Percentiles rank a stretch among this genome's conserved stretches.
Evolutionary conservation across 2,797 vertebrate species (phyloP).

Genomic region (Scyliorhinus canicula): DNA sequence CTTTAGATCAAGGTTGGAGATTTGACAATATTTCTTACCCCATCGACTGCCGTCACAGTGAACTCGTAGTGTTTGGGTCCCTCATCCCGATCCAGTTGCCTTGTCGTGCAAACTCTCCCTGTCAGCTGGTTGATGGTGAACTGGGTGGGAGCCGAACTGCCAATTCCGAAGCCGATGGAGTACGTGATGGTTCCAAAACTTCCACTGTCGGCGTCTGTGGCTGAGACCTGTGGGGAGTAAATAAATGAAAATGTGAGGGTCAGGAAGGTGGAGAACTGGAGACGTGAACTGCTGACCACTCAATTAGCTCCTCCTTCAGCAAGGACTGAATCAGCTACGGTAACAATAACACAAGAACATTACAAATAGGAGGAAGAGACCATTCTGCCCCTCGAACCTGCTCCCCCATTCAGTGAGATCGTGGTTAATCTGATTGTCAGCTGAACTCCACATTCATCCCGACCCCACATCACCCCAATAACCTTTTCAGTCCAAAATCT

Average conservation of each 20-base stretch:
- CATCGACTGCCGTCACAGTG: conserved; percentile 82
- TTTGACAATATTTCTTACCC: conserved; percentile 66
- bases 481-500: no score
- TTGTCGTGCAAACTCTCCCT: conserved; percentile 79
- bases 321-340: not conserved
- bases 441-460: no score
- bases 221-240: conserved; percentile 70
- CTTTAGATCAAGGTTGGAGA: no score
- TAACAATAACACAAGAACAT: no score
- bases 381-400: no score
- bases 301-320: not conserved
- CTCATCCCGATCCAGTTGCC: conserved; percentile 79
- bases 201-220: conserved; percentile 83
- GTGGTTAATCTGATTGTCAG: no score
- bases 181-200: conserved; percentile 79
- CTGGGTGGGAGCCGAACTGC: conserved; percentile 61
- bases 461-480: no score
- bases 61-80: conserved; percentile 78
- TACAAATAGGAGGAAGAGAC: no score
- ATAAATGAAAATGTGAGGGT: not conserved
- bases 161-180: conserved; percentile 76
- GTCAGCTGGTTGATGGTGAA: conserved; percentile 77
- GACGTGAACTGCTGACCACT: no score
- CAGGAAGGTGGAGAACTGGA: not conserved
- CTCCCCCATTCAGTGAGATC: no score